These are phyloP conservation scores for Ataeniobius toweri DNA, from an alignment of 2,797 vertebrate species.

Conservation along the genomic window DNA sequence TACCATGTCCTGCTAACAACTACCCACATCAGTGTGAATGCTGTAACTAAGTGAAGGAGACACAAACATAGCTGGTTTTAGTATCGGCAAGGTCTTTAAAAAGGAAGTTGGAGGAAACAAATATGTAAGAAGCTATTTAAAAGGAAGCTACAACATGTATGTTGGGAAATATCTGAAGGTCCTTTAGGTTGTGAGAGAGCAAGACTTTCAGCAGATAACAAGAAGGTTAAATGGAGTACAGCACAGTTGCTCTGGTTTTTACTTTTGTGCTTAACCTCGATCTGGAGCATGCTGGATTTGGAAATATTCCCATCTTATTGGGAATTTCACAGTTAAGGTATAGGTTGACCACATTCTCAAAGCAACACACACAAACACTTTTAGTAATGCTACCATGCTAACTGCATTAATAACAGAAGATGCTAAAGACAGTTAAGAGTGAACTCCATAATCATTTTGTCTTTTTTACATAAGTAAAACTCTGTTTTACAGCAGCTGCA, in stretches of 20 bases:
- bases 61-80: too few species aligned
- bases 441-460: background rate
- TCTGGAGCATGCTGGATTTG: background rate
- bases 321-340: background rate
- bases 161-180: background rate
- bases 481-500: background rate
- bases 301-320: background rate
- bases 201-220: background rate
- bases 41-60: background rate
- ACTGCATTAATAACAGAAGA: background rate
- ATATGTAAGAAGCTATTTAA: background rate
- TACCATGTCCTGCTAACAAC: background rate
- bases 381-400: background rate
- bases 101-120: background rate
- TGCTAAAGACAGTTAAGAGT: background rate
- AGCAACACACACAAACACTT: background rate
- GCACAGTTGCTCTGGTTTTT: background rate
- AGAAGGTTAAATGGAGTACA: background rate
- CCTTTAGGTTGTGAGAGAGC: background rate
- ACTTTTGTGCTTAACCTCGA: background rate
- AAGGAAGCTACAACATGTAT: background rate
- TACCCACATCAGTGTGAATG: background rate
- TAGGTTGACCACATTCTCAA: background rate
- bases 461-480: background rate
- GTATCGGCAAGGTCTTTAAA: background rate